phyloP scores from a whole-genome alignment of 2,113 vertebrate genomes.

The Saguinus imperator region DNA sequence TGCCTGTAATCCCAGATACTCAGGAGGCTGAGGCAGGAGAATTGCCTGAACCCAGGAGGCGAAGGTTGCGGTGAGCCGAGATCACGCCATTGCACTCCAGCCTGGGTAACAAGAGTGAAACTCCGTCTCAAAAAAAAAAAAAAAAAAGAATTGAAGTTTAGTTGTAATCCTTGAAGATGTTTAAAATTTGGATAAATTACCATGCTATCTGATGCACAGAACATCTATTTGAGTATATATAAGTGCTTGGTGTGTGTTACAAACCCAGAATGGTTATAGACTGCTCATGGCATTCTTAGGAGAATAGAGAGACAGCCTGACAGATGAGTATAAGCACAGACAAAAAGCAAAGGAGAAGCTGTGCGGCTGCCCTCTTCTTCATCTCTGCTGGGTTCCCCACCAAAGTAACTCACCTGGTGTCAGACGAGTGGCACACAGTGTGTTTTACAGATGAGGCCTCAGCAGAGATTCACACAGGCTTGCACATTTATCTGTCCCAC shows the following conservation, averaged over 20 bases:
- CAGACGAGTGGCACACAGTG: slow-evolving; percentile 70
- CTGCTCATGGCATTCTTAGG: slow-evolving; percentile 39
- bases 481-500: slow-evolving; percentile 80
- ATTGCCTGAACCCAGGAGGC: too few species aligned
- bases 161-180: neutral
- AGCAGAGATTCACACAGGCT: slow-evolving; percentile 67
- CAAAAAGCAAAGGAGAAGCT: slow-evolving; percentile 68
- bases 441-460: slow-evolving; percentile 79
- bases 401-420: slow-evolving; percentile 81
- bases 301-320: slow-evolving; percentile 63
- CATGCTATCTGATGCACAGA: neutral
- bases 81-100: too few species aligned
- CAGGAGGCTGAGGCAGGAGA: too few species aligned
- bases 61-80: too few species aligned
- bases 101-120: too few species aligned
- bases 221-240: neutral
- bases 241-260: too few species aligned
- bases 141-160: neutral
- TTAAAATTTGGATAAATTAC: neutral
- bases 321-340: slow-evolving; percentile 64
- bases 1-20: too few species aligned
- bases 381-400: slow-evolving; percentile 77
- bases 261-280: neutral
- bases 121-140: too few species aligned
- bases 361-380: slow-evolving; percentile 53